Percentiles rank a stretch among this genome's conserved stretches.
Evolutionary conservation across 2,797 vertebrate genomes (phyloP).

Genomic region (Eurystomus glaucurus): DNA sequence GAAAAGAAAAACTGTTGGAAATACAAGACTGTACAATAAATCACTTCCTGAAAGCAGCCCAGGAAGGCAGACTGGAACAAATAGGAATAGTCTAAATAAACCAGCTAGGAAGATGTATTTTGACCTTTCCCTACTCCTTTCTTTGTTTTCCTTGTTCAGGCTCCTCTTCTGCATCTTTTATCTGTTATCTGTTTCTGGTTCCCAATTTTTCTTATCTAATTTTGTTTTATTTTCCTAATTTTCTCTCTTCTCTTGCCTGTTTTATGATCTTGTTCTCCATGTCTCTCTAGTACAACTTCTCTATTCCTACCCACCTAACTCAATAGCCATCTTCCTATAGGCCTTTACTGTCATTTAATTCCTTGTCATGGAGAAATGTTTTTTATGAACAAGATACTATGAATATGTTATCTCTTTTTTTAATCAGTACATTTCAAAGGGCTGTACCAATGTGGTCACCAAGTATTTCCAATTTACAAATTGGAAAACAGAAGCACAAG

Average conservation of each 20-base stretch:
- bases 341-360: background rate
- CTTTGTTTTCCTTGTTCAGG: background rate
- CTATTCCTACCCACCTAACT: background rate
- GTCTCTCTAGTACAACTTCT: background rate
- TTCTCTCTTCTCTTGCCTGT: background rate
- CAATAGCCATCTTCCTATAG: background rate
- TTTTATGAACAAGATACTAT: background rate
- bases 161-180: background rate
- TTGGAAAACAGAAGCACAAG: background rate
- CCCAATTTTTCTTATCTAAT: background rate
- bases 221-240: background rate
- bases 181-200: background rate
- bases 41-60: background rate
- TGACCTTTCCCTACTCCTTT: background rate
- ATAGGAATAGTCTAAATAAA: background rate
- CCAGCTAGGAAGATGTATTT: background rate
- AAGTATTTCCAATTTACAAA: background rate
- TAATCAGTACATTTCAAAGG: background rate
- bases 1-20: background rate
- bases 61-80: background rate
- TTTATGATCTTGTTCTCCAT: background rate
- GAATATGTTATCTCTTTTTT: background rate
- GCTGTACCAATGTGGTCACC: background rate
- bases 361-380: background rate
- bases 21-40: background rate